These are phyloP conservation scores for Ostrea edulis DNA, from an alignment of 1,140 invertebrate species.

Conservation along the genomic window DNA sequence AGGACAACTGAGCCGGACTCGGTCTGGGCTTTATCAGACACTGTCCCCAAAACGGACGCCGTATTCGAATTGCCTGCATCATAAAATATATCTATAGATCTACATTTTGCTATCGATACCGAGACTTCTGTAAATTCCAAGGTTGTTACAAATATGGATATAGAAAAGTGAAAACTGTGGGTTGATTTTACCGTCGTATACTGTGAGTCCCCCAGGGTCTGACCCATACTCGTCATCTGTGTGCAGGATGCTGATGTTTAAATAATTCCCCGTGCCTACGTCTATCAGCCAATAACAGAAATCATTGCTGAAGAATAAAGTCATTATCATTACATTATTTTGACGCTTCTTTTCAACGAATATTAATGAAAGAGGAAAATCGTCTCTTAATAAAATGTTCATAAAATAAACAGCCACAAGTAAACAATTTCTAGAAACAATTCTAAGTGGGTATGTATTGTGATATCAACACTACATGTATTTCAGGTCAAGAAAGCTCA, in stretches of 20 bases:
- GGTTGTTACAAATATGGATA: not conserved
- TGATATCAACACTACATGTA: too few relatives aligned
- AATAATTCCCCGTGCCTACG: not conserved
- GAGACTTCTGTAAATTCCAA: not conserved
- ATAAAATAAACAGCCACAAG: too few relatives aligned
- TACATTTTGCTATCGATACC: not conserved
- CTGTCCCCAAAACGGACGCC: not conserved
- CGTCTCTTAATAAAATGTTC: too few relatives aligned
- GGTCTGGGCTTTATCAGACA: slow-evolving; percentile 9
- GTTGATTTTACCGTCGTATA: not conserved
- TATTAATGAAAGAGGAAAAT: too few relatives aligned
- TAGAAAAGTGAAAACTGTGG: too few relatives aligned
- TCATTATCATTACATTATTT: too few relatives aligned
- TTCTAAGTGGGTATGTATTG: too few relatives aligned
- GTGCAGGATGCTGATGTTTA: not conserved
- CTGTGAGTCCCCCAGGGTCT: not conserved
- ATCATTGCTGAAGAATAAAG: not conserved
- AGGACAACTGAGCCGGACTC: slow-evolving; percentile 6
- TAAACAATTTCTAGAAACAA: too few relatives aligned
- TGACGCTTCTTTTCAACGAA: too few relatives aligned
- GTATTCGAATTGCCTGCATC: slow-evolving; percentile 1
- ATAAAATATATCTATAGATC: not conserved
- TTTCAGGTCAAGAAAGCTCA: too few relatives aligned
- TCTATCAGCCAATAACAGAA: not conserved
- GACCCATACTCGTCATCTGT: not conserved